Base-by-base conservation (phyloP, 2,113 vertebrate genomes). In the Brachirus orientalis region DNA sequence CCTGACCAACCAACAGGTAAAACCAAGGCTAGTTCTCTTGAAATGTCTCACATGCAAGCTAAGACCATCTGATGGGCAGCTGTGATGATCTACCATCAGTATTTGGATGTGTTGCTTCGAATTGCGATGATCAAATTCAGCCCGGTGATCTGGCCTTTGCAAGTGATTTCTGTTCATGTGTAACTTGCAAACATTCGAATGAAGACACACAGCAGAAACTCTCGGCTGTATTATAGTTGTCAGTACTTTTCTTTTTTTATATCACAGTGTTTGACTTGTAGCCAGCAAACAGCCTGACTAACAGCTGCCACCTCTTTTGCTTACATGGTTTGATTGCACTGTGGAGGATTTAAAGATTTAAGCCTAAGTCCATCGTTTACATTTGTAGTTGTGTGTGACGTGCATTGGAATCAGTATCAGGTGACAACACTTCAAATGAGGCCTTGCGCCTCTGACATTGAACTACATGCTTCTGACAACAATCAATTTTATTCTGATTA, bases 301-400 rank as follows among this genome's bases (percentile, higher is more conserved):
- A 58, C 85, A 88, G 86, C 86, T 86, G 85, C 75, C 46, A 14
- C 66, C 13, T 8, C 46, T 64, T 44, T 60, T 64, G 48, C 73
- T 61, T 28, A 16, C 69, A 65, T 43, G 69, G 69, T 72, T 72
- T 71, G 63, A 82, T 83, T 69, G 68, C 64, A 37, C 65, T 44
- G 62, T 28, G 28, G 36, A 67, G 69, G 85, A 77, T 77, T 89
- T 83, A 86, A 79, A 86, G 81, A 52, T 82, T 83, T 80, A 80
- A 70, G 66, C 44, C 55, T 55, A 83, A 82, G 51, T 77, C 75
- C 69, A 41, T 22, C 36, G 36, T 56, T 40, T 35, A 72, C 69
- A 36, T 74, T 81, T 75, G 67, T 41, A 6, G 17, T n/a, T 40
- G 16, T 64, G 44, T 13, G 47, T 66, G 75, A 79, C 60, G 12